phyloP scores from a whole-genome alignment of 2,113 vertebrate species.

The Zosterops borbonicus region DNA sequence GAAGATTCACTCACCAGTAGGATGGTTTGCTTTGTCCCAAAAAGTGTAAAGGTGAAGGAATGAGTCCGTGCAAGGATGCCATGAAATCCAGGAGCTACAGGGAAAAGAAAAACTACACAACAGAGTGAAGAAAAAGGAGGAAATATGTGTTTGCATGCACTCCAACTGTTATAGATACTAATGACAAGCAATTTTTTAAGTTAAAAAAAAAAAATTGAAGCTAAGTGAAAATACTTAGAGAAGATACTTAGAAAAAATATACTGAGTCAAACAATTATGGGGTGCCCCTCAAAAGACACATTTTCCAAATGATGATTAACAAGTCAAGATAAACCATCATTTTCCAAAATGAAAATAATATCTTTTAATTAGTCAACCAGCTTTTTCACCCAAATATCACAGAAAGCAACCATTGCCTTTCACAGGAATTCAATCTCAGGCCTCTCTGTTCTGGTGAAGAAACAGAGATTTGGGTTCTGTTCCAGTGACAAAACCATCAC shows the following conservation, averaged over 20 bases:
- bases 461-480: not conserved
- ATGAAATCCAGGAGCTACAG: not conserved
- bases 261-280: not conserved
- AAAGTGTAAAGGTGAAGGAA: not conserved
- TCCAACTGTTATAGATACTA: not conserved
- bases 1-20: not conserved
- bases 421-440: not conserved
- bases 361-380: not conserved
- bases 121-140: not conserved
- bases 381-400: not conserved
- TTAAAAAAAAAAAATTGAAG: not conserved
- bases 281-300: not conserved
- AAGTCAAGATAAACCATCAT: not conserved
- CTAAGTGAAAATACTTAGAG: not conserved
- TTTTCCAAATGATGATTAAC: not conserved
- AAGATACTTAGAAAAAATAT: not conserved
- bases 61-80: not conserved
- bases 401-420: not conserved
- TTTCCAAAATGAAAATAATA: not conserved
- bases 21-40: not conserved
- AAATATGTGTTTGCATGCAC: not conserved
- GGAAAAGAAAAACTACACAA: not conserved
- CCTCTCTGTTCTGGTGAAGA: not conserved
- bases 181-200: not conserved
- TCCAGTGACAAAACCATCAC: not conserved